phyloP scores from a whole-genome alignment of 2,888 invertebrate species.

The Schrankia costaestrigalis region DNA sequence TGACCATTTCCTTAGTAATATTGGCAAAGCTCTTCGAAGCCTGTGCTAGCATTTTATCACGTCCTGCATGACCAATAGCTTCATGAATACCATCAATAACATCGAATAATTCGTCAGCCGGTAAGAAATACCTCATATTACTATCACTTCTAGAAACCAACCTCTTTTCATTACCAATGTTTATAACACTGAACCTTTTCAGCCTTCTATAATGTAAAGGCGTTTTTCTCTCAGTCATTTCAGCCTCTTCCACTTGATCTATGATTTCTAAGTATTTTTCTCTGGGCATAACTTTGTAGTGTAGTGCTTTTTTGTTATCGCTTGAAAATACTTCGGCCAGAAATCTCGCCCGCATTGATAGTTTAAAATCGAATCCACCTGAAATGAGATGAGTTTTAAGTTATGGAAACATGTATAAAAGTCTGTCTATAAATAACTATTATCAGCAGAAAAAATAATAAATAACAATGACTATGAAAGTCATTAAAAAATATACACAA shows the following conservation, averaged over 20 bases:
- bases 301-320: conserved; percentile 3
- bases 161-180: conserved; percentile 7
- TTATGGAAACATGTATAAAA: background rate
- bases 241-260: conserved; percentile 7
- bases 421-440: too few species aligned
- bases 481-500: too few species aligned
- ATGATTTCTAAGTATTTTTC: conserved; percentile 5
- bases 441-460: too few species aligned
- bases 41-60: conserved; percentile 26
- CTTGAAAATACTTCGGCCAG: conserved; percentile 4
- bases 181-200: conserved; percentile 5
- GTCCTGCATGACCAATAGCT: conserved; percentile 35
- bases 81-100: conserved; percentile 30
- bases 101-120: conserved; percentile 10
- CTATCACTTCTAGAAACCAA: conserved; percentile 4
- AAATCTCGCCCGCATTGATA: conserved; percentile 2
- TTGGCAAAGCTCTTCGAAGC: conserved; percentile 26
- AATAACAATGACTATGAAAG: too few species aligned
- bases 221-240: conserved; percentile 3
- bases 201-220: conserved; percentile 8
- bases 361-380: background rate
- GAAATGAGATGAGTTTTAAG: background rate
- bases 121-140: conserved; percentile 7
- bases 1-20: conserved; percentile 29
- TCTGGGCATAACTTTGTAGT: conserved; percentile 10